These are phyloP conservation scores for Pygocentrus nattereri DNA, from an alignment of 2,797 vertebrate species.

Conservation along the genomic window DNA sequence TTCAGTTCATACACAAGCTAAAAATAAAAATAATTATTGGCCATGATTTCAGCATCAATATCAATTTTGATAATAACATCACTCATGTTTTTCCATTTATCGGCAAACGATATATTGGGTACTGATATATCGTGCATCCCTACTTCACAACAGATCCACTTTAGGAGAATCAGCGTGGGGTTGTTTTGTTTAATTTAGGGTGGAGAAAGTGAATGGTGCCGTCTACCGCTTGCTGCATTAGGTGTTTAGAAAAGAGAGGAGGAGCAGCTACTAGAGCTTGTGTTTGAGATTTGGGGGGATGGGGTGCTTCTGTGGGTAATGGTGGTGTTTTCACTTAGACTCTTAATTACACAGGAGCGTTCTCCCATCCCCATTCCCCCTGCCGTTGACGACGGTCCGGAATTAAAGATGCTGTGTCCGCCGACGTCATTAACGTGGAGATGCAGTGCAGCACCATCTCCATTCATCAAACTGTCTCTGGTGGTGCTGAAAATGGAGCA, in stretches of 20 bases:
- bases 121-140: neutral
- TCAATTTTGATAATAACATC: too few relatives aligned
- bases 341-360: slow-evolving; percentile 68
- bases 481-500: slow-evolving; percentile 63
- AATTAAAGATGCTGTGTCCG: slow-evolving; percentile 37
- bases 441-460: slow-evolving; percentile 32
- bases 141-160: neutral
- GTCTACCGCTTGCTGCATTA: slow-evolving; percentile 73
- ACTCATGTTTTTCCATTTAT: too few relatives aligned
- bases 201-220: slow-evolving; percentile 64
- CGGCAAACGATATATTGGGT: neutral
- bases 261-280: slow-evolving; percentile 61
- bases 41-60: too few relatives aligned
- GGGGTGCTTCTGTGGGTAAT: slow-evolving; percentile 59
- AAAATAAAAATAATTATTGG: too few relatives aligned
- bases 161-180: slow-evolving; percentile 66
- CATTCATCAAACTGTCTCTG: slow-evolving; percentile 60
- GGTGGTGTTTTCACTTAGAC: slow-evolving; percentile 55
- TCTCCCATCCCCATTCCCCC: slow-evolving; percentile 52
- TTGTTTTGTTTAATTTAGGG: slow-evolving; percentile 74
- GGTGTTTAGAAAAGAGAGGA: slow-evolving; percentile 43
- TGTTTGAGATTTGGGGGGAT: slow-evolving; percentile 65
- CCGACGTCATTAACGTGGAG: slow-evolving; percentile 53
- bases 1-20: too few relatives aligned
- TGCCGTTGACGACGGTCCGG: slow-evolving; percentile 39